Evolutionary conservation across 2,797 vertebrate genomes (phyloP).

Genomic region (Alauda arvensis): DNA sequence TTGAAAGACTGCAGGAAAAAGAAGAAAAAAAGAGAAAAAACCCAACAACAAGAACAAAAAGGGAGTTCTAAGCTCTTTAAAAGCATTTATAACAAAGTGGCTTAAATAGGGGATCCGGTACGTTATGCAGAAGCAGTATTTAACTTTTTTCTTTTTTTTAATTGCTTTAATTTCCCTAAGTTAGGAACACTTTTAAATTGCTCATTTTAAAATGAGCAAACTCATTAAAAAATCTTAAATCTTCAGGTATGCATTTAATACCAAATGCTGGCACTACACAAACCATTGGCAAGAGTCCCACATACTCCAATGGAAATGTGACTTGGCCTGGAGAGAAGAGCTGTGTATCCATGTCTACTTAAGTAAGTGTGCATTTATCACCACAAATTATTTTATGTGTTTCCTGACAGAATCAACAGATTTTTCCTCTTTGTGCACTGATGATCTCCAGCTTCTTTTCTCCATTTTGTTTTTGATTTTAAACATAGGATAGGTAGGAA

Average conservation of each 20-base stretch:
- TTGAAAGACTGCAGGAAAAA: neutral
- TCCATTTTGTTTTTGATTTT: neutral
- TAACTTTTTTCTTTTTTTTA: neutral
- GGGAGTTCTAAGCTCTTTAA: neutral
- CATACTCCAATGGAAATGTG: neutral
- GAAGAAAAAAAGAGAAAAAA: rapidly evolving
- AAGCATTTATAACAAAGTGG: neutral
- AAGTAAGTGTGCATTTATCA: neutral
- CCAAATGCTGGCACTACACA: neutral
- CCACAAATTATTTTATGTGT: neutral
- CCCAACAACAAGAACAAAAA: neutral
- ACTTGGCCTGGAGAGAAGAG: neutral
- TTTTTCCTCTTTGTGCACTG: neutral
- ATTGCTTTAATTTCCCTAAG: neutral
- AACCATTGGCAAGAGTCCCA: neutral
- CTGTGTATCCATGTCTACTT: neutral
- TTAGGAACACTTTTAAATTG: neutral
- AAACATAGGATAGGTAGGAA: neutral
- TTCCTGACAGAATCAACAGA: neutral
- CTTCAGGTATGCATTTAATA: constrained; percentile 22
- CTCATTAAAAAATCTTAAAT: neutral
- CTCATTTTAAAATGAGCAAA: neutral
- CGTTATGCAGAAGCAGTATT: neutral
- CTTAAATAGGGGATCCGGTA: neutral
- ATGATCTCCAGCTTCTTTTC: neutral